phyloP scores from a whole-genome alignment of 2,888 invertebrate species.

The Podotricha telesiphe region DNA sequence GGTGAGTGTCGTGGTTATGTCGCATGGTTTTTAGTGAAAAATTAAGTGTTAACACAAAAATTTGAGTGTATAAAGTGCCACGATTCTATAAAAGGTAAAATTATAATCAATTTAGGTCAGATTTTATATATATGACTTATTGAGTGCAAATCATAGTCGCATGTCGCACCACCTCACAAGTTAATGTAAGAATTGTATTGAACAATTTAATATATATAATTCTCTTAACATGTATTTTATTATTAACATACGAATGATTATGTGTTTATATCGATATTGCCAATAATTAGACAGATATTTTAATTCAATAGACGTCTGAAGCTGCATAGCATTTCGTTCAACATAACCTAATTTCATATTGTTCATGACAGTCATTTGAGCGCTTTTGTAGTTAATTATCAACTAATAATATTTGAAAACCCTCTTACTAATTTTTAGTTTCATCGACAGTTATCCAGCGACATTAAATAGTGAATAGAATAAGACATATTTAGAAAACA shows the following conservation, averaged over 20 bases:
- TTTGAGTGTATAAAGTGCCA: conserved; percentile 38
- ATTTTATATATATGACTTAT: background rate
- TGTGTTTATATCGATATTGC: background rate
- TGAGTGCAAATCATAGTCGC: background rate
- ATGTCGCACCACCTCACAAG: conserved; percentile 13
- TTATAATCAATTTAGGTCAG: conserved; percentile 4
- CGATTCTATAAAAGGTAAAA: conserved; percentile 52
- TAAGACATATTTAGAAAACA: too few species aligned
- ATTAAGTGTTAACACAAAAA: conserved; percentile 44
- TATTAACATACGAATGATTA: background rate
- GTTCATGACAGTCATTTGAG: background rate
- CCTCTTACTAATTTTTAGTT: too few species aligned
- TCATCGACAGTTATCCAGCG: too few species aligned
- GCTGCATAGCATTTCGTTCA: background rate
- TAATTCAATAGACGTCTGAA: background rate
- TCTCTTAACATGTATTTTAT: background rate
- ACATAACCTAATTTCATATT: conserved; percentile 18
- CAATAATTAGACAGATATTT: background rate
- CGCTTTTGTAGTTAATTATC: background rate
- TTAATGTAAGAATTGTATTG: background rate
- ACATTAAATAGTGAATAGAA: too few species aligned
- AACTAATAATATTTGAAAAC: background rate
- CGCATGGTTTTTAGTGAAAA: conserved; percentile 68
- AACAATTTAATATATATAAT: background rate
- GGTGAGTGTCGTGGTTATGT: conserved; percentile 67